Evolutionary conservation across 2,888 invertebrate genomes (phyloP).

Genomic region (Pterostichus niger): DNA sequence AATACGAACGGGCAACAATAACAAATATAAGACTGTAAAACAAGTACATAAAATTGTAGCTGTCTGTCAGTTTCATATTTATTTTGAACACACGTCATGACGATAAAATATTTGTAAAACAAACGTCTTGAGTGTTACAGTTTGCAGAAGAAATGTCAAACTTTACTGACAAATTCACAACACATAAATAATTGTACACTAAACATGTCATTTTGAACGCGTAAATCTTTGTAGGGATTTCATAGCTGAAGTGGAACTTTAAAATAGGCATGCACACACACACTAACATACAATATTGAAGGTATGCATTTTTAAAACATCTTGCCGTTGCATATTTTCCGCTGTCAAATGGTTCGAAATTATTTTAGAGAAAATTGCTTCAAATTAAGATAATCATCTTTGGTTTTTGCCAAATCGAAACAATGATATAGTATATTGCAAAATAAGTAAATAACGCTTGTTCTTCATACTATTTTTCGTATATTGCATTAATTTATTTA

Average conservation of each 20-base stretch:
- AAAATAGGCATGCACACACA: background rate
- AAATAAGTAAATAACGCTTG: too few relatives aligned
- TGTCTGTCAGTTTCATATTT: conserved; percentile 42
- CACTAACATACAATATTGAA: too few relatives aligned
- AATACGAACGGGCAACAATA: conserved; percentile 1
- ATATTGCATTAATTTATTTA: too few relatives aligned
- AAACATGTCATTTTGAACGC: conserved; percentile 21
- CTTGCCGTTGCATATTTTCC: too few relatives aligned
- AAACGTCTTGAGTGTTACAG: conserved; percentile 36
- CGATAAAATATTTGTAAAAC: conserved; percentile 50
- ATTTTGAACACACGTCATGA: conserved; percentile 43
- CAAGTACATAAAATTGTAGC: conserved; percentile 14
- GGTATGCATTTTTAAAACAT: too few relatives aligned
- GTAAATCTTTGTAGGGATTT: background rate
- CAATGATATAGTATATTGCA: too few relatives aligned
- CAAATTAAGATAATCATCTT: too few relatives aligned
- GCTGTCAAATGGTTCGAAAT: too few relatives aligned
- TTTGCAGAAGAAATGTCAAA: conserved; percentile 29
- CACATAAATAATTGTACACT: conserved; percentile 22
- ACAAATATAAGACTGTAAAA: conserved; percentile 34
- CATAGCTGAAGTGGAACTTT: background rate
- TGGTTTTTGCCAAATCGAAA: too few relatives aligned
- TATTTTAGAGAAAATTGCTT: too few relatives aligned
- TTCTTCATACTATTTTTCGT: too few relatives aligned
- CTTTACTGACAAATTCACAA: conserved; percentile 15